Evolutionary conservation across 1,140 invertebrate species (phyloP), one percentile per base, ranked within the genome.

Genomic region (Stegodyphus mimosarum): DNA sequence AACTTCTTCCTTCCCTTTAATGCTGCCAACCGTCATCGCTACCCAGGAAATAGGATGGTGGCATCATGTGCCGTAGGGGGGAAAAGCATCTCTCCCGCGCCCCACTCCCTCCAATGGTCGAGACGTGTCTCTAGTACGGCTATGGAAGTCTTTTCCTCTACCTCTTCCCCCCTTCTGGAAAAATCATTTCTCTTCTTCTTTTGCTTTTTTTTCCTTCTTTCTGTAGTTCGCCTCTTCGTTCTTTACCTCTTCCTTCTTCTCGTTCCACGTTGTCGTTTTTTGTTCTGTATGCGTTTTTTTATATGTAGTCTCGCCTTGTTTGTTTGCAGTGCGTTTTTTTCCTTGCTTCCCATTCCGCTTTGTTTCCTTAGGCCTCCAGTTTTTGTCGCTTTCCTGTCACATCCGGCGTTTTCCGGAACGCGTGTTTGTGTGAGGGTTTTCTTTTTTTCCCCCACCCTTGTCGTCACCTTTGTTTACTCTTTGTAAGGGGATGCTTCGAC

Each of bases 391-490:
- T 15, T 80, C 70, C 66, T 80, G 79, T 84, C 81, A 84, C 81
- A 84, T 84, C 81, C 81, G 81, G 81, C 72, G 81, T 84, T 84
- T 84, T 84, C 81, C 81, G 72, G 81, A 84, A 84, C 76, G 81
- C 53, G 52, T 73, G 71, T 73, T 53, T 73, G 81, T 60, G 81
- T 84, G 81, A 84, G 63, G 81, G 51, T 66, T 75, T 76, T 51
- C 73, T 70, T 60, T 60, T 60, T 60, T 60, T 60, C 55, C 55
- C 55, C 55, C 9, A 10, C 9, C 55, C 9, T 15, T 15, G 15
- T 15, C 55, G 15, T 15, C 55, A 60, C 55, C 55, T 60, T 60
- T 60, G 55, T 60, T 60, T 60, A 60, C 55, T 15, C 55, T 60
- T 60, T 15, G 55, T 33, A 33, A 33, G 33, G 1, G 33, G 33